These are phyloP conservation scores for Perca flavescens DNA, from an alignment of 2,113 vertebrate species.

Conservation along the genomic window DNA sequence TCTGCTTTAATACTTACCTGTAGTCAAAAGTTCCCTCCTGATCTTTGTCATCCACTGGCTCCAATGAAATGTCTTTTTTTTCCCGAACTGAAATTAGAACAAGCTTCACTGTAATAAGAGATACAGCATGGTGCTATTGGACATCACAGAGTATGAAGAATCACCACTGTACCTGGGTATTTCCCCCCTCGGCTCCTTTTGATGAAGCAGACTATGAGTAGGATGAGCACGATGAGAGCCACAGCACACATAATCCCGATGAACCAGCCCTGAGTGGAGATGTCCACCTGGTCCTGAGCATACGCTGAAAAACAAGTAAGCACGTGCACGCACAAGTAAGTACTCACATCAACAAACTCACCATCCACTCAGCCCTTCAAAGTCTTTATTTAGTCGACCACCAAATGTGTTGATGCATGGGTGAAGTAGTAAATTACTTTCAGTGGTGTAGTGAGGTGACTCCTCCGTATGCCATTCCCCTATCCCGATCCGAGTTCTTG, in stretches of 20 bases:
- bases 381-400: not conserved
- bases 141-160: not conserved
- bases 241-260: conserved; percentile 98
- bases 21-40: conserved; percentile 97
- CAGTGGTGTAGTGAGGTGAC: conserved; percentile 90
- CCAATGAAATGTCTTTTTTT: conserved; percentile 93
- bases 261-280: conserved; percentile 98
- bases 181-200: conserved; percentile 97
- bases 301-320: conserved; percentile 63
- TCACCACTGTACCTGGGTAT: conserved; percentile 88
- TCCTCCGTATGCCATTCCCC: conserved; percentile 90
- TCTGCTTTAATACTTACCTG: conserved; percentile 83
- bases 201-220: conserved; percentile 97
- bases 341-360: not conserved
- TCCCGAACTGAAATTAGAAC: conserved; percentile 88
- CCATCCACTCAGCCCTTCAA: not conserved
- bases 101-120: not conserved
- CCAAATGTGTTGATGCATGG: not conserved
- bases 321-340: not conserved
- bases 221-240: conserved; percentile 95
- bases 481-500: conserved; percentile 88
- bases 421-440: conserved; percentile 85
- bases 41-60: conserved; percentile 91
- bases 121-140: not conserved
- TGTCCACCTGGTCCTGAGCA: conserved; percentile 92